Evolutionary conservation across 2,888 invertebrate species (phyloP).

Genomic region (Theretra japonica): DNA sequence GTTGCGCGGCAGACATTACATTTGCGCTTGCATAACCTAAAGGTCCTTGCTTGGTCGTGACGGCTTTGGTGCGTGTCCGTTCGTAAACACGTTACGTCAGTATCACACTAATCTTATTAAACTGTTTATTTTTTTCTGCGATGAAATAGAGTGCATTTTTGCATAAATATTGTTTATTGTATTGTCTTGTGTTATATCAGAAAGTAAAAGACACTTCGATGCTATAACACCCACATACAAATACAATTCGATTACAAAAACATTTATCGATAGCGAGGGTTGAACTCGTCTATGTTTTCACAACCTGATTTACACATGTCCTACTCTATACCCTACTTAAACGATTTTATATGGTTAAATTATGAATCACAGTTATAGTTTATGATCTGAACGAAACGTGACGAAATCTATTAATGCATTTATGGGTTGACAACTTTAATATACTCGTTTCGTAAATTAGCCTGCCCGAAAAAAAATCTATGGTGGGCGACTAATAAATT

Average conservation of each 20-base stretch:
- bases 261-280: too few relatives aligned
- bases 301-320: too few relatives aligned
- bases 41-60: constrained; percentile 53
- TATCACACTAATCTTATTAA: neutral
- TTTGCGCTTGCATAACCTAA: constrained; percentile 55
- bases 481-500: neutral
- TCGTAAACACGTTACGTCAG: constrained; percentile 42
- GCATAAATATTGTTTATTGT: too few relatives aligned
- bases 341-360: neutral
- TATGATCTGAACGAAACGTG: neutral
- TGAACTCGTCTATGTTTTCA: too few relatives aligned
- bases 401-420: neutral
- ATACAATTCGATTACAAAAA: too few relatives aligned
- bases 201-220: too few relatives aligned
- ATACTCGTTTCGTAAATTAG: constrained; percentile 10
- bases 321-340: too few relatives aligned
- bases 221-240: too few relatives aligned
- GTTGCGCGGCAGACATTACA: constrained; percentile 49
- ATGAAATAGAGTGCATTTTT: too few relatives aligned
- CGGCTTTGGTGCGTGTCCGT: constrained; percentile 46
- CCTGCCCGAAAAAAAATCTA: neutral
- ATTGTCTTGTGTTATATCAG: too few relatives aligned
- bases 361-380: neutral
- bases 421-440: neutral
- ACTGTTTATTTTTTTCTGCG: too few relatives aligned